These are phyloP conservation scores for Teinopalpus imperialis DNA, from an alignment of 2,888 invertebrate species.

Conservation along the genomic window DNA sequence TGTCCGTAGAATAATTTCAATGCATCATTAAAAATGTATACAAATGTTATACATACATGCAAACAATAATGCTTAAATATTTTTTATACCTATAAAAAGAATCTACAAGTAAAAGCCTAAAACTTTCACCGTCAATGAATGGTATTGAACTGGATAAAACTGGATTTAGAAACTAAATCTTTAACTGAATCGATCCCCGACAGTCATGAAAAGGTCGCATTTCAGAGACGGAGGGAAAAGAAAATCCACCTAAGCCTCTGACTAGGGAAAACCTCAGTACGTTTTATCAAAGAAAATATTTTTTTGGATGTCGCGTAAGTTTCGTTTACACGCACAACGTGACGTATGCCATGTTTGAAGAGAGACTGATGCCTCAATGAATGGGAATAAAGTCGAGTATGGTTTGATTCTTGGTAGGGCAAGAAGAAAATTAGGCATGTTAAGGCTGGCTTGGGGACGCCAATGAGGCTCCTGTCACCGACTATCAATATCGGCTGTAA, in stretches of 20 bases:
- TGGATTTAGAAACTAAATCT: slow-evolving; percentile 62
- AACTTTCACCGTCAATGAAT: slow-evolving; percentile 32
- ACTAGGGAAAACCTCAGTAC: slow-evolving; percentile 61
- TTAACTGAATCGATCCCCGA: slow-evolving; percentile 61
- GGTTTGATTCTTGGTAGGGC: slow-evolving; percentile 15
- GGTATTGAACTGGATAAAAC: slow-evolving; percentile 44
- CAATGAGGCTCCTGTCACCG: slow-evolving; percentile 64
- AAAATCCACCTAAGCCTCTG: slow-evolving; percentile 62
- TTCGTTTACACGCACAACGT: slow-evolving; percentile 44
- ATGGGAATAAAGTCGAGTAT: slow-evolving; percentile 38
- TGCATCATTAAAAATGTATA: too few species aligned
- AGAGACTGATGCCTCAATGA: slow-evolving; percentile 30
- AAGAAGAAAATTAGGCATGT: slow-evolving; percentile 30
- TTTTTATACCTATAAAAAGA: too few species aligned
- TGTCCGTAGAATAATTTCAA: too few species aligned
- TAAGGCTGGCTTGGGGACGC: slow-evolving; percentile 52
- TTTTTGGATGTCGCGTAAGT: slow-evolving; percentile 63
- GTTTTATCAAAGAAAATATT: slow-evolving; percentile 66
- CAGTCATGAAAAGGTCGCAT: slow-evolving; percentile 73
- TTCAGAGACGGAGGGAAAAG: slow-evolving; percentile 50
- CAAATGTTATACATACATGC: too few species aligned
- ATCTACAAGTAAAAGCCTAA: slow-evolving; percentile 1
- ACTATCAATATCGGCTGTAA: slow-evolving; percentile 76
- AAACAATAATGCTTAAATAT: too few species aligned
- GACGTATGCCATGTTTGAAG: slow-evolving; percentile 29